phyloP scores from a whole-genome alignment of 2,888 invertebrate species.

The Elgonia sp. region DNA sequence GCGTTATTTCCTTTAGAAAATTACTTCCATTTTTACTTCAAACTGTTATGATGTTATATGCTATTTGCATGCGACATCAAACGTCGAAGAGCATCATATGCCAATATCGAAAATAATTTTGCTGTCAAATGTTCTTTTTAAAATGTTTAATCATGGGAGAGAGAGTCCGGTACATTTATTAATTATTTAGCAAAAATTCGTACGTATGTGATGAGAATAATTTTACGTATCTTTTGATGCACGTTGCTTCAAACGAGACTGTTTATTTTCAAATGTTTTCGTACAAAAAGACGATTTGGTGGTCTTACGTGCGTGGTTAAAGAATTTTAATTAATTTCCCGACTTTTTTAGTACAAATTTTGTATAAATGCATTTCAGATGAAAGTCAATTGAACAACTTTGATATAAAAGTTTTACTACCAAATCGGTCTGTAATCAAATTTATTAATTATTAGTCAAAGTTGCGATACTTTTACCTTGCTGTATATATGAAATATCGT shows the following conservation, averaged over 20 bases:
- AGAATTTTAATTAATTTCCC: neutral
- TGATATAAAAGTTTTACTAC: no score
- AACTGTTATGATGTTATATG: slow-evolving; percentile 21
- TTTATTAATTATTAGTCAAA: no score
- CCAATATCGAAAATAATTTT: slow-evolving; percentile 5
- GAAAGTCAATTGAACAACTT: neutral
- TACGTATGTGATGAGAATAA: no score
- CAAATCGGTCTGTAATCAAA: no score
- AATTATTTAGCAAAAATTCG: no score
- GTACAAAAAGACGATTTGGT: neutral
- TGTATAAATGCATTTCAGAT: neutral
- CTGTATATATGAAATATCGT: neutral
- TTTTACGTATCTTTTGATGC: no score
- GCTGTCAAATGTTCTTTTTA: neutral
- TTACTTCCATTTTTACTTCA: slow-evolving; percentile 53
- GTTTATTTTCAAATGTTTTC: no score
- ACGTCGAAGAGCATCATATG: slow-evolving; percentile 7
- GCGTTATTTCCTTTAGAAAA: slow-evolving; percentile 56
- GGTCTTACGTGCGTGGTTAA: neutral
- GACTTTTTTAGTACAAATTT: slow-evolving; percentile 15
- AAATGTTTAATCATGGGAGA: neutral
- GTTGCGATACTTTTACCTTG: no score
- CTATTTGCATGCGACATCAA: slow-evolving; percentile 47
- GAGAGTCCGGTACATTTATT: no score
- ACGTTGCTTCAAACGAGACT: no score